A percentile compares a stretch with the other conserved stretches of the same genome.
Evolutionary conservation across 1,140 invertebrate species (phyloP).

Genomic region (Aphidius ervi): DNA sequence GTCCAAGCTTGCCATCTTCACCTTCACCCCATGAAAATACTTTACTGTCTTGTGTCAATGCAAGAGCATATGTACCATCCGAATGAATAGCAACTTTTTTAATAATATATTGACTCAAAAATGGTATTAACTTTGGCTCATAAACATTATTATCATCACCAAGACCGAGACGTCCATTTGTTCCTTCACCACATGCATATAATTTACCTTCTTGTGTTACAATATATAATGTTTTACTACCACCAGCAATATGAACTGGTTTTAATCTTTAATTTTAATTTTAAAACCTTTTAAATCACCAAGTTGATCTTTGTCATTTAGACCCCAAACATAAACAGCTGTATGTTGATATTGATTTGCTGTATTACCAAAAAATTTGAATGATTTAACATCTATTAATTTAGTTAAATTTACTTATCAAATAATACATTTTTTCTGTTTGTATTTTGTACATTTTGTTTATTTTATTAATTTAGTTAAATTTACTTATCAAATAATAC

Average conservation of each 20-base stretch:
- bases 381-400: no score
- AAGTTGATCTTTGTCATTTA: slow-evolving; percentile 95
- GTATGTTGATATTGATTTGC: slow-evolving; percentile 35
- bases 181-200: slow-evolving; percentile 92
- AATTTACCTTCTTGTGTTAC: slow-evolving; percentile 87
- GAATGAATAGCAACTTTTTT: slow-evolving; percentile 94
- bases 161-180: slow-evolving; percentile 86
- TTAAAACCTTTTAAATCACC: slow-evolving; percentile 94
- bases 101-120: slow-evolving; percentile 86
- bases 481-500: no score
- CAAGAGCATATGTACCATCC: slow-evolving; percentile 87
- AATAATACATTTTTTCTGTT: no score
- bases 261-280: slow-evolving; percentile 81
- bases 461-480: no score
- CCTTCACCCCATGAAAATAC: slow-evolving; percentile 97
- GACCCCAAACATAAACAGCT: slow-evolving; percentile 86
- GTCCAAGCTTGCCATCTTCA: slow-evolving; percentile 90
- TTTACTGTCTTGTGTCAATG: slow-evolving; percentile 87
- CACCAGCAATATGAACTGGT: slow-evolving; percentile 87
- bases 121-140: slow-evolving; percentile 77
- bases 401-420: no score
- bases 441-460: no score
- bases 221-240: slow-evolving; percentile 91
- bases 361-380: slow-evolving; percentile 33
- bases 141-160: slow-evolving; percentile 85